Conservation (phyloP, 1,140 invertebrate species). For the Pogonognathellus flavescens region DNA sequence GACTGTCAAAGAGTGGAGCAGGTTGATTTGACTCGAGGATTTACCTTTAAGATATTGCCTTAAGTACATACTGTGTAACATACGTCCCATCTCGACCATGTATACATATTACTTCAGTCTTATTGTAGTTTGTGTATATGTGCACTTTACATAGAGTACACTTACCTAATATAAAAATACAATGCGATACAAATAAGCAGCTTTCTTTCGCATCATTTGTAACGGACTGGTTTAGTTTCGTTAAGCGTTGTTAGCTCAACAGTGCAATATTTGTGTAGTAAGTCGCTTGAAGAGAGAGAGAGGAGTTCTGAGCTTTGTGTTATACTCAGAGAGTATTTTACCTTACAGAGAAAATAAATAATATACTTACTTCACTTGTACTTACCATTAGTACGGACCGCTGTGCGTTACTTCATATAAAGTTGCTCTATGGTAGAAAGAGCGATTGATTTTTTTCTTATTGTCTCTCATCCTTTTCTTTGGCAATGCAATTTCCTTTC, state of each 20-base stretch:
- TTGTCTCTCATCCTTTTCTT: conserved; percentile 31
- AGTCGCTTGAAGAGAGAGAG: no score
- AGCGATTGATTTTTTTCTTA: conserved; percentile 50
- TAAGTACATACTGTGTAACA: neutral
- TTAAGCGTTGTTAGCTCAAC: neutral
- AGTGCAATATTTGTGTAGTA: no score
- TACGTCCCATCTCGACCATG: neutral
- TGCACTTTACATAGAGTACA: neutral
- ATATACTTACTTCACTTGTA: no score
- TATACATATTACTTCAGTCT: neutral
- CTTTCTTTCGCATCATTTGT: conserved; percentile 30
- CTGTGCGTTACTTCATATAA: no score
- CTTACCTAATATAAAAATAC: neutral
- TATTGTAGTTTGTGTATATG: neutral
- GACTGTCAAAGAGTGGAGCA: neutral
- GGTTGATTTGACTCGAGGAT: conserved; percentile 21
- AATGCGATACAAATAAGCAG: conserved; percentile 26
- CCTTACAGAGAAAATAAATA: no score
- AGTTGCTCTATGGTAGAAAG: neutral
- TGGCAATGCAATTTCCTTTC: conserved; percentile 48
- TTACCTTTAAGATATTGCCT: neutral
- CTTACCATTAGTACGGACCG: no score
- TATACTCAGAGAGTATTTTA: no score
- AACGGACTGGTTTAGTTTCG: conserved; percentile 52
- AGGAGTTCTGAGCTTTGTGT: no score